Base-by-base conservation (phyloP, 2,888 invertebrate species). In the Lasioglossum morio region DNA sequence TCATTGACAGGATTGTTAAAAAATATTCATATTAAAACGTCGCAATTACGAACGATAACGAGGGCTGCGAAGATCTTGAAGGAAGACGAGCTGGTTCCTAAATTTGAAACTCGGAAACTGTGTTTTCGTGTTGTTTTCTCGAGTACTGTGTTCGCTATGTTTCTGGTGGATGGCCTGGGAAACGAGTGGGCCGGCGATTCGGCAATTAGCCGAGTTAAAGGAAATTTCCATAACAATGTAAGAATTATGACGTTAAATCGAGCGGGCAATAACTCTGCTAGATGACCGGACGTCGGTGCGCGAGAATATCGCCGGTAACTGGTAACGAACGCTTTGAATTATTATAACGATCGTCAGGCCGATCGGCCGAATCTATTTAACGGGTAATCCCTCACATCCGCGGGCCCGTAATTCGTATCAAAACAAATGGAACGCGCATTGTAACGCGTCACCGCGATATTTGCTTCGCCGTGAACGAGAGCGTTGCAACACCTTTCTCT, bases 201-300 rank as follows among this genome's bases (percentile, higher is more conserved):
- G 85, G 48, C 83, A 85, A 85, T 83, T 80, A 80, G 76, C 34
- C 72, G 72, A 79, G 79, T 79, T 78, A 77, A 85, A 79, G 72
- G 84, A 74, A 77, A 83, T 83, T 79, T 83, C 83, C 83, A 77
- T 83, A 77, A 83, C 79, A 79, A 85, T 85, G 84, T 83, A 85
- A 85, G 79, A 83, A 79, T 83, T 73, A 74, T 63, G 66, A 76
- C 70, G 79, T 79, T 85, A 79, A 84, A 85, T 83, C 84, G 79
- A 60, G 37, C 82, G 63, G 63, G 72, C 60, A 37, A 66, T 85
- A 79, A 85, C 78, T 81, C 81, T 66, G 72, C 16, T 27, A 30
- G 75, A 82, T 77, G 70, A 72, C 72, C 34, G 74, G 76, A 76
- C 63, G 66, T 72, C 60, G 77, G 16, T 46, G 53, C 16, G 40